Conservation (phyloP, 2,888 invertebrate species). For the Oxytorus armatus region DNA sequence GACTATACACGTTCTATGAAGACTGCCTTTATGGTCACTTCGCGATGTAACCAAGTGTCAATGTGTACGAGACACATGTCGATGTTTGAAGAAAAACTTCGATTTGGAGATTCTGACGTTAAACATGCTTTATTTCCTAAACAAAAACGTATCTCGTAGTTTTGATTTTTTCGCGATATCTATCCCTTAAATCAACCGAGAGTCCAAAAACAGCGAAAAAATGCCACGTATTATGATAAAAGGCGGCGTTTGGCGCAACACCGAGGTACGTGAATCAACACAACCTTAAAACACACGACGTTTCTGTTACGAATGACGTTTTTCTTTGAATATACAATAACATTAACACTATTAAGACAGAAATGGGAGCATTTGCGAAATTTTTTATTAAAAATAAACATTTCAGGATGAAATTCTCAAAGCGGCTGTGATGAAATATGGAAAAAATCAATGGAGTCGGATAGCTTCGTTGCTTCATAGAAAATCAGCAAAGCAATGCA, state of each 20-base stretch:
- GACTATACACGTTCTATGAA: too few species aligned
- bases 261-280: constrained; percentile 92
- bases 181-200: not conserved
- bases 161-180: too few species aligned
- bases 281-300: constrained; percentile 73
- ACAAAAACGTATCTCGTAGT: too few species aligned
- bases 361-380: not conserved
- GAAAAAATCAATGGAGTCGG: constrained; percentile 99
- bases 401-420: constrained; percentile 99
- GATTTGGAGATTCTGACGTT: too few species aligned
- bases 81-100: too few species aligned
- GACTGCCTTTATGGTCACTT: too few species aligned
- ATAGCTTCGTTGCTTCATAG: constrained; percentile 99
- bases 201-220: constrained; percentile 79
- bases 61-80: too few species aligned
- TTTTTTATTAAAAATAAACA: constrained; percentile 22
- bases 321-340: not conserved
- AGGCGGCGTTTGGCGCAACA: constrained; percentile 99
- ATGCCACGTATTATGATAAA: constrained; percentile 99
- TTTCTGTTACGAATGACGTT: constrained; percentile 18
- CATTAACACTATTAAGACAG: not conserved
- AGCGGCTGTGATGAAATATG: constrained; percentile 99
- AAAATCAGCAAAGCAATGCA: constrained; percentile 99
- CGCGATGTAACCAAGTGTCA: too few species aligned
- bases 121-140: too few species aligned